Evolutionary conservation across 1,140 invertebrate genomes (phyloP).

Genomic region (Sinella curviseta): DNA sequence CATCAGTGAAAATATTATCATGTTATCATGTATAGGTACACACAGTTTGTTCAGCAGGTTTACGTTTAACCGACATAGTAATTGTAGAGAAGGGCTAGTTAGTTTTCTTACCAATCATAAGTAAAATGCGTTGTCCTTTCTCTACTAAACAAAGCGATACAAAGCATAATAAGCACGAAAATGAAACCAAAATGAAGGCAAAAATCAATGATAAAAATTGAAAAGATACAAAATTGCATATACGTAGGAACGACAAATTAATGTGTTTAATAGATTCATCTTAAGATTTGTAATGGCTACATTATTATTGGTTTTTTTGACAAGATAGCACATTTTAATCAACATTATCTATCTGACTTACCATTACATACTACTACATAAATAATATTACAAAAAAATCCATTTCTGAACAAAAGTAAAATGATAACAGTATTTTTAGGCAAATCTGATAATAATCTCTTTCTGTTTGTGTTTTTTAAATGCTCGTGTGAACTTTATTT

Average conservation of each 20-base stretch:
- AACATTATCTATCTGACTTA: background rate
- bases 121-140: too few species aligned
- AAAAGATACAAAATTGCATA: background rate
- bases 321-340: constrained; percentile 5
- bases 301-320: background rate
- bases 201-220: background rate
- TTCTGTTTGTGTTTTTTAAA: background rate
- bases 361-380: background rate
- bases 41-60: too few species aligned
- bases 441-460: background rate
- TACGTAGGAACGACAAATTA: background rate
- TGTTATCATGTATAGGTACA: too few species aligned
- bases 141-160: too few species aligned
- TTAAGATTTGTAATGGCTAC: background rate
- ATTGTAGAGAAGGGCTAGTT: too few species aligned
- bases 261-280: background rate
- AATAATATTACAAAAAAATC: background rate
- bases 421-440: background rate
- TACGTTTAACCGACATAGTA: too few species aligned
- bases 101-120: too few species aligned
- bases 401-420: background rate
- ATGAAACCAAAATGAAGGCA: too few species aligned
- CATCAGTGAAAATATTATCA: too few species aligned
- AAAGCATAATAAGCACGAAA: too few species aligned
- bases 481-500: background rate